Percentiles rank a stretch among this genome's conserved stretches.
phyloP scores from a whole-genome alignment of 2,113 vertebrate species.

The Australoheros scitulus region DNA sequence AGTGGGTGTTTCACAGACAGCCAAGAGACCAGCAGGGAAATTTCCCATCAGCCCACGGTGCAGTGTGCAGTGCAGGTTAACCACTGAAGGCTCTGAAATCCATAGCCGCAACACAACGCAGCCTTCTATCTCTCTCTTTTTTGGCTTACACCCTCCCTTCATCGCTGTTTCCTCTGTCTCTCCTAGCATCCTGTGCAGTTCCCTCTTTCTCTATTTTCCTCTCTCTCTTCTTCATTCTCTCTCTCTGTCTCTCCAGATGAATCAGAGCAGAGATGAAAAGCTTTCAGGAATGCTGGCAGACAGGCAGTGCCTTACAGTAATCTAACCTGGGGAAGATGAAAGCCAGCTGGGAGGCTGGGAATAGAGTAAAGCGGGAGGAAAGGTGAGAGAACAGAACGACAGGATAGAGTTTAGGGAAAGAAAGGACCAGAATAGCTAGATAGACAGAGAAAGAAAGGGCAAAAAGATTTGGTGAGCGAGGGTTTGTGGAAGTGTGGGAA shows the following conservation, averaged over 20 bases:
- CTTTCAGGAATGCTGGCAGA: slow-evolving; percentile 81
- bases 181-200: slow-evolving; percentile 27
- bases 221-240: slow-evolving; percentile 32
- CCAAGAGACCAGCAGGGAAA: slow-evolving; percentile 62
- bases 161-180: slow-evolving; percentile 21
- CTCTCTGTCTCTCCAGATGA: slow-evolving; percentile 72
- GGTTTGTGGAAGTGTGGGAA: slow-evolving; percentile 8
- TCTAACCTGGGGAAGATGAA: slow-evolving; percentile 81
- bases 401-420: slow-evolving; percentile 58
- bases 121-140: slow-evolving; percentile 13
- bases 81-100: slow-evolving; percentile 70
- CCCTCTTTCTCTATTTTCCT: slow-evolving; percentile 14
- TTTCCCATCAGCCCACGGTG: slow-evolving; percentile 67
- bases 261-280: slow-evolving; percentile 77
- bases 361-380: slow-evolving; percentile 39
- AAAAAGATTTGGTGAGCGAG: slow-evolving; percentile 17
- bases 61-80: slow-evolving; percentile 68
- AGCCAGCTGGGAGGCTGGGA: slow-evolving; percentile 71
- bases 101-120: slow-evolving; percentile 42
- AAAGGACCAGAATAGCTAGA: slow-evolving; percentile 23
- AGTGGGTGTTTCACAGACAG: slow-evolving; percentile 69
- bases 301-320: slow-evolving; percentile 80
- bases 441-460: slow-evolving; percentile 6
- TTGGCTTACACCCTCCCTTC: not conserved
- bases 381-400: slow-evolving; percentile 60